A percentile compares a stretch with the other conserved stretches of the same genome.
phyloP scores from a whole-genome alignment of 1,140 invertebrate species.

The Archivesica marissinica region DNA sequence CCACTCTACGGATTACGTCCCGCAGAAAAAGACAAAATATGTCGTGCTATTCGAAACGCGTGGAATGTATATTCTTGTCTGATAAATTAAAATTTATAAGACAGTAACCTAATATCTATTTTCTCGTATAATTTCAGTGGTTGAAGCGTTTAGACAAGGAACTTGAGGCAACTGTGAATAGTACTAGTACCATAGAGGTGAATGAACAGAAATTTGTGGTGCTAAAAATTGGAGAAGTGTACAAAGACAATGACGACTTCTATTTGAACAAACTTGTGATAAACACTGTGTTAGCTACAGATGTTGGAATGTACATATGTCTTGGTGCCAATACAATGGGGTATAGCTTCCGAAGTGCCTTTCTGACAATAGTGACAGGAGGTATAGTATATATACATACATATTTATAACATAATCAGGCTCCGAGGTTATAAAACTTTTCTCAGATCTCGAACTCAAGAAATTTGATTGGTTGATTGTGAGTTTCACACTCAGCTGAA shows the following conservation, averaged over 20 bases:
- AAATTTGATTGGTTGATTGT: too few relatives aligned
- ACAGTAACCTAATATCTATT: background rate
- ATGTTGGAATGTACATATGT: slow-evolving; percentile 83
- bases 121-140: slow-evolving; percentile 77
- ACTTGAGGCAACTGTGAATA: slow-evolving; percentile 63
- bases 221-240: slow-evolving; percentile 78
- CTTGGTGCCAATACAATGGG: slow-evolving; percentile 81
- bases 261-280: slow-evolving; percentile 82
- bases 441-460: too few relatives aligned
- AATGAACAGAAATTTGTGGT: slow-evolving; percentile 79
- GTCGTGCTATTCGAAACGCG: too few relatives aligned
- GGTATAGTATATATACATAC: too few relatives aligned
- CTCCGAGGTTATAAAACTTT: too few relatives aligned
- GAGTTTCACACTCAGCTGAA: too few relatives aligned
- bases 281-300: slow-evolving; percentile 69
- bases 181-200: slow-evolving; percentile 75
- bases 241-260: slow-evolving; percentile 73
- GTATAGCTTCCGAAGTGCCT: slow-evolving; percentile 80
- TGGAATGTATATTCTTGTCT: too few relatives aligned
- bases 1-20: too few relatives aligned
- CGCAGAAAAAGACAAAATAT: too few relatives aligned
- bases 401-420: too few relatives aligned
- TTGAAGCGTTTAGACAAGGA: slow-evolving; percentile 79
- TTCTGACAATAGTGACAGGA: slow-evolving; percentile 65
- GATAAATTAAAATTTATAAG: too few relatives aligned